phyloP scores from a whole-genome alignment of 2,797 vertebrate species.

The Gobio occitaniae region DNA sequence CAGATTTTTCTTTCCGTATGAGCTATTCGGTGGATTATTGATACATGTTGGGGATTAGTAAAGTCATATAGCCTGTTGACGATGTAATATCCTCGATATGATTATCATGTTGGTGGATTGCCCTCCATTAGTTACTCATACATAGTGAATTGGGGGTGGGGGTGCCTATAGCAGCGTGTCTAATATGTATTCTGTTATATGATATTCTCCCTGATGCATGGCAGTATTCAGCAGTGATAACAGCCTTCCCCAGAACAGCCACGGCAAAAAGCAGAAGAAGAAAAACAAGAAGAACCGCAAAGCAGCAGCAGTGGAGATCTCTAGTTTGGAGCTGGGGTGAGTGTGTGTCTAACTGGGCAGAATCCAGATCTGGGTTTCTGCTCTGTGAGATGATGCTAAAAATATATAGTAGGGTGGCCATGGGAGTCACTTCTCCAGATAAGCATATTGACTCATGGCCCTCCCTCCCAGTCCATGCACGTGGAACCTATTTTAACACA shows the following conservation, averaged over 20 bases:
- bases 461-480: slow-evolving; percentile 12
- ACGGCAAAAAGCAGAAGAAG: slow-evolving; percentile 73
- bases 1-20: neutral
- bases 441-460: slow-evolving; percentile 65
- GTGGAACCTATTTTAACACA: slow-evolving; percentile 57
- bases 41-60: neutral
- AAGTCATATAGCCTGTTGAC: neutral
- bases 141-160: slow-evolving; percentile 33
- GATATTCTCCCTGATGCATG: slow-evolving; percentile 19
- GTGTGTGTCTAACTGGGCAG: slow-evolving; percentile 48
- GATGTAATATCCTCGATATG: neutral
- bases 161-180: slow-evolving; percentile 11
- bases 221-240: slow-evolving; percentile 66
- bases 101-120: slow-evolving; percentile 6
- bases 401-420: slow-evolving; percentile 61
- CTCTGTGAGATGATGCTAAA: slow-evolving; percentile 63
- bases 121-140: slow-evolving; percentile 27
- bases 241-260: slow-evolving; percentile 61
- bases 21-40: neutral
- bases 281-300: slow-evolving; percentile 76
- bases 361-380: slow-evolving; percentile 53
- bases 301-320: slow-evolving; percentile 63
- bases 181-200: slow-evolving; percentile 10
- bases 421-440: slow-evolving; percentile 65
- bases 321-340: slow-evolving; percentile 67